Base-by-base conservation (phyloP, 2,797 vertebrate genomes). In the Parambassis ranga region DNA sequence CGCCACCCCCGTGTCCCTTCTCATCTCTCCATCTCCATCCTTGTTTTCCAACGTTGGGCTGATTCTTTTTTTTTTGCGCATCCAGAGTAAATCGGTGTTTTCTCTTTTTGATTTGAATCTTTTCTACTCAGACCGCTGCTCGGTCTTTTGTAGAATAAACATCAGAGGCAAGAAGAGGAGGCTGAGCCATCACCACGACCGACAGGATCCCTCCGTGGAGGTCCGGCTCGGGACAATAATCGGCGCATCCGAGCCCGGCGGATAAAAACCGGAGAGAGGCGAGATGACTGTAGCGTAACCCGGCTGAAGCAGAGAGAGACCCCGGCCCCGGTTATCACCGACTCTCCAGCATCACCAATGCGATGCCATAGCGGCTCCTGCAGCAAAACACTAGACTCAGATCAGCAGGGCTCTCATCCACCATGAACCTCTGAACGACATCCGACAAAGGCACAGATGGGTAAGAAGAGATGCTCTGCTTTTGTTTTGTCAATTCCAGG, bases 401-500 rank as follows among this genome's bases (percentile, higher is more conserved):
- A 83, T 4, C 79, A 56, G 75, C 64, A 57, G 67, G 55, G 43
- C 70, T 74, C 68, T 10, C 58, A 69, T 83, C 77, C 79, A 77
- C 71, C 82, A 88, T 85, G 86, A 72, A 53, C 61, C 84, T 82
- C 83, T 90, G 78, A 89, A 64, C 79, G 77, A 68, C 72, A 77
- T 72, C 80, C 15, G 53, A 79, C 81, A 56, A 81, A 19, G 57
- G 87, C 86, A 76, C 85, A 79, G 83, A 90, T 90, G 89, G 89
- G 87, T 89, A 83, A 89, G 88, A 56, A 13, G 42, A 76, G 65
- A 73, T 28, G 62, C 44, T 35, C 22, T 41, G 13, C 35, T 20
- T 4, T 15, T 23, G n/a, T 14, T 10, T 4, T 6, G 10, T 32
- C 23, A 3, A 53, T 65, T 62, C 36, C 10, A 15, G 53, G 31